Evolutionary conservation across 2,888 invertebrate genomes (phyloP).

Genomic region (Dicycla oo): DNA sequence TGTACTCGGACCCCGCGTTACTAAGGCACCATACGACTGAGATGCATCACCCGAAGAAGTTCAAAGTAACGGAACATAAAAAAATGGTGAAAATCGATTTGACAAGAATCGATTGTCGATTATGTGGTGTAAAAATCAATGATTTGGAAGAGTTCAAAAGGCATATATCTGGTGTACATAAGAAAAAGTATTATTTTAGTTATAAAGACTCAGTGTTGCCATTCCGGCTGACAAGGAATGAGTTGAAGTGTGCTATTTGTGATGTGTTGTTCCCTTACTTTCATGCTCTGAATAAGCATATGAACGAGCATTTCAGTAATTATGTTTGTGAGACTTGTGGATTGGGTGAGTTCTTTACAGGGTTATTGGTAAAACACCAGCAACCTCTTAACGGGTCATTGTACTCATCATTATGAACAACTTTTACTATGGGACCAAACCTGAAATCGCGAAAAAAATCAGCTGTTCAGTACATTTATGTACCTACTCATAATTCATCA

Average conservation of each 20-base stretch:
- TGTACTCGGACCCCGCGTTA: constrained; percentile 73
- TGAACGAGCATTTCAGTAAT: constrained; percentile 86
- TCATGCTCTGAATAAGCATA: constrained; percentile 85
- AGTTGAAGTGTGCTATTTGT: constrained; percentile 81
- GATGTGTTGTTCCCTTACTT: constrained; percentile 79
- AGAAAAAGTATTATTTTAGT: constrained; percentile 81
- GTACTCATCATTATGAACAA: too few species aligned
- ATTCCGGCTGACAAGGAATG: constrained; percentile 76
- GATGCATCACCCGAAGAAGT: constrained; percentile 78
- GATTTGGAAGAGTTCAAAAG: constrained; percentile 78
- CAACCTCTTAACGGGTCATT: too few species aligned
- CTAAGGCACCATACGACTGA: constrained; percentile 75
- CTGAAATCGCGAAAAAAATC: too few species aligned
- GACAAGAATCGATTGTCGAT: constrained; percentile 81
- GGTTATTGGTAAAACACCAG: too few species aligned
- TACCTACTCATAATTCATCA: too few species aligned
- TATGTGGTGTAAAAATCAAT: constrained; percentile 76
- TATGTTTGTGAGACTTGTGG: constrained; percentile 86
- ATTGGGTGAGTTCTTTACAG: constrained; percentile 71
- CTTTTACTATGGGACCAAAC: too few species aligned
- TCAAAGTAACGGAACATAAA: constrained; percentile 82
- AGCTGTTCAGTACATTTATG: too few species aligned
- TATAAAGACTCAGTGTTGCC: constrained; percentile 80
- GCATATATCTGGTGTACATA: constrained; percentile 77
- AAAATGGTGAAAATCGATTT: constrained; percentile 86